A percentile compares a stretch with the other conserved stretches of the same genome.
These are phyloP conservation scores for Lordiphosa fenestrarum DNA, from an alignment of 2,888 invertebrate species.

Conservation along the genomic window DNA sequence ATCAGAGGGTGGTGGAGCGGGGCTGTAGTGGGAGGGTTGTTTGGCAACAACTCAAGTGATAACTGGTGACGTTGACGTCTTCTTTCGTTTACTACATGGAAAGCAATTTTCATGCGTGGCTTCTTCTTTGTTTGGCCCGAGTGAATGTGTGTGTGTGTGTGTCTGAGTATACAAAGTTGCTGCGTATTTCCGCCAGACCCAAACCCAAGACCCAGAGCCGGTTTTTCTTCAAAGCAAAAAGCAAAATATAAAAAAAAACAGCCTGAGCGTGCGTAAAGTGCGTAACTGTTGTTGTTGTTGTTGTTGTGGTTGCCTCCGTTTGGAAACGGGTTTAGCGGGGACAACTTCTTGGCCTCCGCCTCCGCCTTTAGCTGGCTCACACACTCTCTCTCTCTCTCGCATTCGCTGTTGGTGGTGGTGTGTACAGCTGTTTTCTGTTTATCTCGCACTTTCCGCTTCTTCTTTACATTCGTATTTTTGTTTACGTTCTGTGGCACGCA, in stretches of 20 bases:
- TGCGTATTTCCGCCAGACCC: constrained; percentile 59
- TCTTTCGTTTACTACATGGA: constrained; percentile 54
- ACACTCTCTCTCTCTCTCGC: constrained; percentile 8
- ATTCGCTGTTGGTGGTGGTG: constrained; percentile 32
- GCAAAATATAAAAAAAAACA: constrained; percentile 10
- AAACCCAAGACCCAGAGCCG: constrained; percentile 54
- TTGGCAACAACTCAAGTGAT: constrained; percentile 4
- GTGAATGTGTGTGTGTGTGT: constrained; percentile 23
- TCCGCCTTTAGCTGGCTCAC: constrained; percentile 3
- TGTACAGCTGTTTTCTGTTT: constrained; percentile 75
- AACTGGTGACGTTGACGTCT: constrained; percentile 60
- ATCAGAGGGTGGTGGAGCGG: constrained; percentile 12
- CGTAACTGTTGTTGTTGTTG: constrained; percentile 63
- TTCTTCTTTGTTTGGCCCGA: constrained; percentile 56
- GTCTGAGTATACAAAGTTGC: constrained; percentile 49
- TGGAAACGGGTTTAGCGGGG: constrained; percentile 58
- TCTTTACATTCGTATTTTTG: constrained; percentile 72
- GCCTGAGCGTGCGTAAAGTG: constrained; percentile 70
- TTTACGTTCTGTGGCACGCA: constrained; percentile 70
- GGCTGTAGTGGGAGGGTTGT: background rate
- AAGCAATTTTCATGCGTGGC: constrained; percentile 74
- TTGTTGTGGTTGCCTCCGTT: constrained; percentile 6
- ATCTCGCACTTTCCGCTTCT: constrained; percentile 73
- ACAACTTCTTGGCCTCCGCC: constrained; percentile 39
- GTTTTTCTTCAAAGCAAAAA: constrained; percentile 64